These are phyloP conservation scores for Takifugu ocellatus DNA, from an alignment of 2,797 vertebrate genomes.

Conservation along the genomic window DNA sequence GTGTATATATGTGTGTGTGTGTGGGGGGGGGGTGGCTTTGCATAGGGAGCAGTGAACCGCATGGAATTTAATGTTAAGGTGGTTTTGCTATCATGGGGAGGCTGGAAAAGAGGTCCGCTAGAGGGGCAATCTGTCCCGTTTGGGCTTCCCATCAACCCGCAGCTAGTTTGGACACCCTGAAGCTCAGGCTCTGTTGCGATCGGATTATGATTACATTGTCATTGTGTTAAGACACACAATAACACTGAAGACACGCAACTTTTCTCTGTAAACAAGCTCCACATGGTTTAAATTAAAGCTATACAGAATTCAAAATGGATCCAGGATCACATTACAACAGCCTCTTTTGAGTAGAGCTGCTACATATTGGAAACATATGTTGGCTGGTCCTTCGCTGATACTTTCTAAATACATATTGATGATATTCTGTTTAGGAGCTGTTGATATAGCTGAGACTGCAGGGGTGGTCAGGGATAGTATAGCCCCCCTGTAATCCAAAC, in stretches of 20 bases:
- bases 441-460: background rate
- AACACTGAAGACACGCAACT: conserved; percentile 16
- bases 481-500: background rate
- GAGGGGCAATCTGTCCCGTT: conserved; percentile 18
- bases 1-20: conserved; percentile 14
- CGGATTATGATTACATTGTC: conserved; percentile 3
- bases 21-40: background rate
- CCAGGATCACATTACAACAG: conserved; percentile 31
- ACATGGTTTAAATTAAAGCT: conserved; percentile 52
- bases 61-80: conserved; percentile 34
- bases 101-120: conserved; percentile 27
- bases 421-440: conserved; percentile 6
- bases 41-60: conserved; percentile 18
- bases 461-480: background rate
- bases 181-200: conserved; percentile 1
- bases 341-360: conserved; percentile 13
- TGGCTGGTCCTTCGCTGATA: conserved; percentile 14
- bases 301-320: conserved; percentile 18
- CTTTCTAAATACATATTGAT: conserved; percentile 32
- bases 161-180: conserved; percentile 10
- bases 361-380: conserved; percentile 53
- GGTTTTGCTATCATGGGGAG: conserved; percentile 29
- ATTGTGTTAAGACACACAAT: conserved; percentile 18
- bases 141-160: conserved; percentile 17
- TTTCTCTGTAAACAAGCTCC: conserved; percentile 15